These are phyloP conservation scores for Ursus arctos DNA, from an alignment of 2,113 vertebrate species.

Conservation along the genomic window DNA sequence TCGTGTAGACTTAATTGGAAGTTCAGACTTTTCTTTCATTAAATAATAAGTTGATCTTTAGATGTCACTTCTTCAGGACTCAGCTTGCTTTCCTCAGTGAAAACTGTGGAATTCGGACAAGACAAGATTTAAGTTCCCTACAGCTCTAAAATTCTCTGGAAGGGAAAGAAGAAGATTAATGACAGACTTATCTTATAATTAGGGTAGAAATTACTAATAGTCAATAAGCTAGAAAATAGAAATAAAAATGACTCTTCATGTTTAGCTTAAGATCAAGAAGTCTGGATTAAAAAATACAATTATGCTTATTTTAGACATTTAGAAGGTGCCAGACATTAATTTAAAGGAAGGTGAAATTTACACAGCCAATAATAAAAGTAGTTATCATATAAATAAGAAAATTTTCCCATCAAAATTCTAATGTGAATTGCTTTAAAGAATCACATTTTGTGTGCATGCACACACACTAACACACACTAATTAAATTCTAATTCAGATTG, in stretches of 20 bases:
- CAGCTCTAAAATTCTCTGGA: not conserved
- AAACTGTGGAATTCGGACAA: not conserved
- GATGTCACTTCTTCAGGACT: not conserved
- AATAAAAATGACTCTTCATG: not conserved
- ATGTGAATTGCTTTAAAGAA: conserved; percentile 31
- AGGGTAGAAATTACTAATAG: not conserved
- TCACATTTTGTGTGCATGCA: not conserved
- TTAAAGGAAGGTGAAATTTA: conserved; percentile 41
- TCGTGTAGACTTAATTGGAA: conserved; percentile 19
- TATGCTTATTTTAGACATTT: conserved; percentile 18
- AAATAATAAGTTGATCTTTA: conserved; percentile 7
- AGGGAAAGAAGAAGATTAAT: conserved; percentile 47
- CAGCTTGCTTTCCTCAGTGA: conserved; percentile 9
- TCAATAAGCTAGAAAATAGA: not conserved
- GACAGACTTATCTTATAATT: conserved; percentile 21
- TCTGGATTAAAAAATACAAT: not conserved
- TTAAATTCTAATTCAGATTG: not conserved
- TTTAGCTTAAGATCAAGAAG: conserved; percentile 42
- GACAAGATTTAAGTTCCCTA: not conserved
- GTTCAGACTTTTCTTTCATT: conserved; percentile 42
- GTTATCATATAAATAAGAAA: not conserved
- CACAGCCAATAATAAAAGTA: not conserved
- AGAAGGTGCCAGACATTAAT: not conserved
- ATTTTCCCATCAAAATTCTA: not conserved
- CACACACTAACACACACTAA: not conserved